Percentiles rank a stretch among this genome's conserved stretches.
These are phyloP conservation scores for Tinamus guttatus DNA, from an alignment of 2,113 vertebrate species.

Conservation along the genomic window DNA sequence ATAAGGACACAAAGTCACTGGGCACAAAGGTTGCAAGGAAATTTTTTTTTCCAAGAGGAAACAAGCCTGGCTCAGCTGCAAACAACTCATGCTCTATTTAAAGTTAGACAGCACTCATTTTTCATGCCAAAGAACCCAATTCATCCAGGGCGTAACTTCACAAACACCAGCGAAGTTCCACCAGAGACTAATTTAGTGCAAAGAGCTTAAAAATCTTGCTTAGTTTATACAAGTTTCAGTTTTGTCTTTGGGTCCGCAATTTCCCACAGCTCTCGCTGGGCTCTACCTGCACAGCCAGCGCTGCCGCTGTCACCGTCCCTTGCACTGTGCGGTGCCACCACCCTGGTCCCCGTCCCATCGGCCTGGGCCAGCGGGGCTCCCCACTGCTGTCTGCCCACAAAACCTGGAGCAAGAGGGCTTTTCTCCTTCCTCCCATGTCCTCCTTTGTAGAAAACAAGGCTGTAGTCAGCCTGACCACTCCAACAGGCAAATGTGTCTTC, in stretches of 20 bases:
- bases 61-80: conserved; percentile 47
- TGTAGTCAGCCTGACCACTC: not conserved
- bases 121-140: not conserved
- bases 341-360: accelerated
- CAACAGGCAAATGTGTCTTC: not conserved
- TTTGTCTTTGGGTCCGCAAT: not conserved
- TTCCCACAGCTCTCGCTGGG: not conserved
- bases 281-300: not conserved
- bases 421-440: not conserved
- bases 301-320: not conserved
- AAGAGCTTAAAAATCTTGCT: conserved; percentile 10
- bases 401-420: not conserved
- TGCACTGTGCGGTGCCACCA: not conserved
- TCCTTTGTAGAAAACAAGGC: not conserved
- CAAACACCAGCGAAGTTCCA: conserved; percentile 10
- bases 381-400: not conserved
- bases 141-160: not conserved
- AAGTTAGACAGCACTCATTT: conserved; percentile 16
- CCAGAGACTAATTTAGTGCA: not conserved
- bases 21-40: conserved; percentile 42
- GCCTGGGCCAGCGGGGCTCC: accelerated
- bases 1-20: conserved; percentile 43
- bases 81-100: conserved; percentile 57
- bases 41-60: conserved; percentile 53
- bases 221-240: not conserved